These are phyloP conservation scores for Acheta domesticus DNA, from an alignment of 2,888 invertebrate genomes.

Conservation along the genomic window DNA sequence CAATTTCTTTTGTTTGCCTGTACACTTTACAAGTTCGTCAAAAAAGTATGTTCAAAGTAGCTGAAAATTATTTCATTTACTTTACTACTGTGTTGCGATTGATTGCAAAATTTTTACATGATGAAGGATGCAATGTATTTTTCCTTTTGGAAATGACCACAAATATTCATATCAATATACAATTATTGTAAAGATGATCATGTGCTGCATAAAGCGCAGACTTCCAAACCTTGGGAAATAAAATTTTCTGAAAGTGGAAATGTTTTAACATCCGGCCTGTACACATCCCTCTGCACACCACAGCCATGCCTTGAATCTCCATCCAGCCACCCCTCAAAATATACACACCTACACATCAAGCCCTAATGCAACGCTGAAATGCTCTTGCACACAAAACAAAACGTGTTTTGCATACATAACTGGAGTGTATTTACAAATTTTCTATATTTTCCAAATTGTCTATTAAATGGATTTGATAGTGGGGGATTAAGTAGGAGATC, in stretches of 20 bases:
- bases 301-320: not conserved
- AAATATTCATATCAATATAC: constrained; percentile 5
- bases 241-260: not conserved
- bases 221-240: not conserved
- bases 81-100: not conserved
- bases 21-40: constrained; percentile 26
- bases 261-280: not conserved
- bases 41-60: constrained; percentile 18
- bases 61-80: not conserved
- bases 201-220: not conserved
- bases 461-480: not conserved
- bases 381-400: not conserved
- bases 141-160: not conserved
- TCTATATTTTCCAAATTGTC: not conserved
- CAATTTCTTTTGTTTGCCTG: constrained; percentile 25
- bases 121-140: not conserved
- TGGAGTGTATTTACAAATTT: constrained; percentile 4
- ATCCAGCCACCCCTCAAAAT: not conserved
- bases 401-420: not conserved
- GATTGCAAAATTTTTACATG: constrained; percentile 18
- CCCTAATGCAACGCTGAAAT: not conserved
- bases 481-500: not conserved
- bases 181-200: not conserved
- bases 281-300: not conserved
- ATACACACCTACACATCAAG: constrained; percentile 18